Base-by-base conservation (phyloP, 2,888 invertebrate genomes). In the Rhimphoctona megacephalus region DNA sequence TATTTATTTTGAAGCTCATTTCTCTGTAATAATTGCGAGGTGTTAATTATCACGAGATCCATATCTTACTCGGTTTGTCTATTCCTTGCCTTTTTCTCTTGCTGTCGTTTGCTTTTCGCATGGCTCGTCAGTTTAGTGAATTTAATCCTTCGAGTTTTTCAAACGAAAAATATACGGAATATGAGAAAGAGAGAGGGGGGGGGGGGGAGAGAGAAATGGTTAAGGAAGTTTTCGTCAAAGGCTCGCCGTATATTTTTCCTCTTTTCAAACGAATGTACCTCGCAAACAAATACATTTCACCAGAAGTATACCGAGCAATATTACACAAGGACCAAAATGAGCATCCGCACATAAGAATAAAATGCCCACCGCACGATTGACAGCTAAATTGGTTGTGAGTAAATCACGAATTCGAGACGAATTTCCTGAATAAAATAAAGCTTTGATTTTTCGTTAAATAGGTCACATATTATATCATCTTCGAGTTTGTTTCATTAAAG, bases 11-110 rank as follows among this genome's bases (percentile, higher is more conserved):
- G 14, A 6, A 36, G 73, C 30, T n/a, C 36, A 54, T n/a, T 36
- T 36, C 36, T 54, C 22, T 74, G 3, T 9, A 9, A 61, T 39
- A 64, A 64, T 57, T n/a, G 5, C 39, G 33, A 74, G 39, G 57
- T 57, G 73, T 57, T 36, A 57, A 74, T 76, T 76, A 76, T 64
- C n/a, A 33, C 76, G 39, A 39, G n/a, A 74, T 11, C n/a, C 46
- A 33, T 61, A 43, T 46, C 30, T 64, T 30, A 9, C 61, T 19
- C 54, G 4, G 17, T 5, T 73, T 54, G 19, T 73, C 64, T 30
- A n/a, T 30, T 11, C 30, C 33, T 7, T 25, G 61, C n/a, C 25
- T n/a, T 43, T n/a, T 39, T 61, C 43, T 76, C 39, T 74, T 66
- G 25, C 0, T 39, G 19, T 54, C 49, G 43, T 19, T 81, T 22